phyloP scores from a whole-genome alignment of 2,113 vertebrate genomes.

The Neomonachus schauinslandi region DNA sequence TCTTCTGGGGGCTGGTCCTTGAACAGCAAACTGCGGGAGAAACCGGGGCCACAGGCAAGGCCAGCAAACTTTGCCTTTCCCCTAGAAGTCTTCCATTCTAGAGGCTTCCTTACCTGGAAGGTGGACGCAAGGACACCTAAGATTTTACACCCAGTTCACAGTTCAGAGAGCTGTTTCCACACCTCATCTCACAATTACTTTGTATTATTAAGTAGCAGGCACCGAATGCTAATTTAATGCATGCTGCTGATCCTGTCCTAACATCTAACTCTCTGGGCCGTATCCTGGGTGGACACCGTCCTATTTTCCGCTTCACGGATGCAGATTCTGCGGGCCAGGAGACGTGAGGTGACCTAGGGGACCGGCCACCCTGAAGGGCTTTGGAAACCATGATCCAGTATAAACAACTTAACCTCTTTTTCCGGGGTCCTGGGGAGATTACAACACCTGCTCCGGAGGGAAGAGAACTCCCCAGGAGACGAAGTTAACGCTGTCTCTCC shows the following conservation, averaged over 20 bases:
- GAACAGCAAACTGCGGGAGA: neutral
- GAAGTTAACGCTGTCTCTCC: neutral
- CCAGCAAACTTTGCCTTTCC: neutral
- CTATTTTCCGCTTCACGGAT: neutral
- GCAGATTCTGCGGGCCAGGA: neutral
- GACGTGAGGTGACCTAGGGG: neutral
- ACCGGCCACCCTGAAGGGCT: neutral
- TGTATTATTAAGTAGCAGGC: neutral
- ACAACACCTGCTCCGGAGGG: neutral
- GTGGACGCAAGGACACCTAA: neutral
- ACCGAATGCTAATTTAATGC: rapidly evolving
- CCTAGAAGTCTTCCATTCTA: neutral
- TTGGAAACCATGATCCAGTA: neutral
- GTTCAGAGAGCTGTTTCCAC: neutral
- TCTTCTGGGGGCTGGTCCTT: neutral
- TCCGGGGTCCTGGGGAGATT: neutral
- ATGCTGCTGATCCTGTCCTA: rapidly evolving
- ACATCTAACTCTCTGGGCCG: neutral
- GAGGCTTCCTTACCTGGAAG: neutral
- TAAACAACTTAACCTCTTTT: no score
- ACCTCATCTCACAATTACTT: neutral
- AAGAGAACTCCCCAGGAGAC: neutral
- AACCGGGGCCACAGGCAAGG: neutral
- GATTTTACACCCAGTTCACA: no score
- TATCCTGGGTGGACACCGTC: neutral